Evolutionary conservation across 92 coral and sea anemone genomes (phyloP), one percentile per base, ranked within the genome.

Genomic region (Virgularia gustaviana): DNA sequence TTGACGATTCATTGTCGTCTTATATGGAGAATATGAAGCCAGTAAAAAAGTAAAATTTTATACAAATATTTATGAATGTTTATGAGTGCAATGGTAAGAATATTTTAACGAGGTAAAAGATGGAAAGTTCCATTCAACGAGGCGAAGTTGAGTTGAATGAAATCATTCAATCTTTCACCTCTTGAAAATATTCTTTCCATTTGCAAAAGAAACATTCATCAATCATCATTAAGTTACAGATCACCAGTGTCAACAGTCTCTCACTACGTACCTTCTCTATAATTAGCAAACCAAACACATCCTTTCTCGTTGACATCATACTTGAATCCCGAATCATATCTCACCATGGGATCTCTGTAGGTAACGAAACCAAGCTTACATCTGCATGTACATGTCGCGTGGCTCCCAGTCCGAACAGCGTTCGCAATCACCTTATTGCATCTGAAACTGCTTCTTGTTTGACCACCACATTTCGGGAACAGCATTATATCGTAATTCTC

Each of bases 401-500:
- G 9, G 54, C 43, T 27, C 12, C 44, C 68, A 3, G 1, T 0
- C 27, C 18, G 33, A 4, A 10, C 56, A 0, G 29, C 13, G 27
- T 33, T 15, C 27, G 9, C 23, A 9, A 47, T 4, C 6, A 12
- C 49, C 15, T 13, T 7, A 49, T 2, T 29, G 34, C 74, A 67
- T 0, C 0, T 1, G 0, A 67, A 67, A 4, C 22, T 30, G 24
- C 33, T 29, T 4, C 15, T 24, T 0, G 15, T 28, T 28, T 67
- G n/a, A 31, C 74, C 60, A 13, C 19, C 24, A 36, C 74, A 67
- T 12, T 67, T 67, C 19, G 74, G 60, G 34, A 39, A 67, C 31
- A 29, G 74, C 4, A 67, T 18, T 30, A 67, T n/a, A 19, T 67
- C 74, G 28, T 67, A 67, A 1, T 57, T 67, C 31, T 49, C 74